phyloP scores from a whole-genome alignment of 2,888 invertebrate species.

The Dasysyrphus albostriatus region DNA sequence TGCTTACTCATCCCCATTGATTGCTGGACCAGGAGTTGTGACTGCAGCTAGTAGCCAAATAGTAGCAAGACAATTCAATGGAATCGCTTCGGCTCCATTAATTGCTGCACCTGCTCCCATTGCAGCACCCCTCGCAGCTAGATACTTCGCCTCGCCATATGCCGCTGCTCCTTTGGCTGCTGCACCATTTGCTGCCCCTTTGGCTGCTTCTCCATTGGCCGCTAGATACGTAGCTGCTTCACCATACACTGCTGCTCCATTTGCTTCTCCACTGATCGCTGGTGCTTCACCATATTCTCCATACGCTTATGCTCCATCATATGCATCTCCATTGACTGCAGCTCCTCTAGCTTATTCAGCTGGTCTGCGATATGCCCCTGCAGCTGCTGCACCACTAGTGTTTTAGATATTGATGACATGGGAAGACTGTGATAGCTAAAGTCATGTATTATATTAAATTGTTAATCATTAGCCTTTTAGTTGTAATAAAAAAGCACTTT shows the following conservation, averaged over 20 bases:
- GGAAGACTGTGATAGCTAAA: conserved; percentile 60
- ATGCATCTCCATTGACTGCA: conserved; percentile 18
- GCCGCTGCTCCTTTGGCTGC: conserved; percentile 85
- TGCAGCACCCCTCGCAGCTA: conserved; percentile 39
- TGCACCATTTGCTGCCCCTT: conserved; percentile 85
- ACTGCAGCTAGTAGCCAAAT: conserved; percentile 71
- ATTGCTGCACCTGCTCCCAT: conserved; percentile 85
- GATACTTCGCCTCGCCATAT: conserved; percentile 57
- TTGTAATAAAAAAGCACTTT: conserved; percentile 1
- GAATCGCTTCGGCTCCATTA: conserved; percentile 83
- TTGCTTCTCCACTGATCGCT: conserved; percentile 50
- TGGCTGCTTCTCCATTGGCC: conserved; percentile 47
- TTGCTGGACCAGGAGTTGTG: conserved; percentile 70
- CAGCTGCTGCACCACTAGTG: conserved; percentile 50
- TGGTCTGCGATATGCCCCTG: conserved; percentile 64
- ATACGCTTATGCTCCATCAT: too few relatives aligned
- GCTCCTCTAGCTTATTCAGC: conserved; percentile 62
- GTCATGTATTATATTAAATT: neutral
- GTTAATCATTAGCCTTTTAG: conserved; percentile 14
- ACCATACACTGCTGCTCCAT: conserved; percentile 18
- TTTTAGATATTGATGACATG: conserved; percentile 17
- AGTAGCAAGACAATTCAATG: conserved; percentile 72
- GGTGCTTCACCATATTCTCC: conserved; percentile 1
- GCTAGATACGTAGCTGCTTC: conserved; percentile 51
- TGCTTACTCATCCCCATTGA: conserved; percentile 70